These are phyloP conservation scores for Pseudochirops corinnae DNA, from an alignment of 2,797 vertebrate species.

Conservation along the genomic window DNA sequence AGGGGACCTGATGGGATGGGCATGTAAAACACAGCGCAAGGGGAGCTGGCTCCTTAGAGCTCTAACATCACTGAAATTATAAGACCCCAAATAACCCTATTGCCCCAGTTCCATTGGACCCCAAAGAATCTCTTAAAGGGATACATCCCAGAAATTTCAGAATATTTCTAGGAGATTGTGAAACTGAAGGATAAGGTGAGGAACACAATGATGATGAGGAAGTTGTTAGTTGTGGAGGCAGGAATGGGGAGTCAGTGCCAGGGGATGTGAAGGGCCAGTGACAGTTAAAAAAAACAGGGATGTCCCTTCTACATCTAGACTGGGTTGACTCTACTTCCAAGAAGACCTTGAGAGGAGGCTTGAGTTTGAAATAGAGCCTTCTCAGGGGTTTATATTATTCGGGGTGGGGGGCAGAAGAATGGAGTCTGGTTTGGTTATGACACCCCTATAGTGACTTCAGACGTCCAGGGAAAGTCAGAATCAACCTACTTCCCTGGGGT, in stretches of 20 bases:
- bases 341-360: not conserved
- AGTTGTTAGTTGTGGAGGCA: not conserved
- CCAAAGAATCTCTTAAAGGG: not conserved
- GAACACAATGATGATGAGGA: not conserved
- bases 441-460: not conserved
- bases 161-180: not conserved
- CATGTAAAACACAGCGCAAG: not conserved
- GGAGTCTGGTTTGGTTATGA: not conserved
- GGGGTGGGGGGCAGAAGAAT: not conserved
- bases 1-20: not conserved
- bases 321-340: not conserved
- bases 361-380: not conserved
- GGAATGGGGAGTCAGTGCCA: not conserved
- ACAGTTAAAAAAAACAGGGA: not conserved
- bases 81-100: not conserved
- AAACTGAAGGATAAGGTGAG: not conserved
- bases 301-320: not conserved
- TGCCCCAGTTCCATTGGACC: not conserved
- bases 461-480: not conserved
- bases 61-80: not conserved
- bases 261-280: not conserved
- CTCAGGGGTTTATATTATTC: not conserved
- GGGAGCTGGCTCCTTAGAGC: not conserved
- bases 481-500: not conserved
- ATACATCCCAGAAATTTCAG: not conserved